These are phyloP conservation scores for Dryadula phaetusa DNA, from an alignment of 2,888 invertebrate genomes.

Conservation along the genomic window DNA sequence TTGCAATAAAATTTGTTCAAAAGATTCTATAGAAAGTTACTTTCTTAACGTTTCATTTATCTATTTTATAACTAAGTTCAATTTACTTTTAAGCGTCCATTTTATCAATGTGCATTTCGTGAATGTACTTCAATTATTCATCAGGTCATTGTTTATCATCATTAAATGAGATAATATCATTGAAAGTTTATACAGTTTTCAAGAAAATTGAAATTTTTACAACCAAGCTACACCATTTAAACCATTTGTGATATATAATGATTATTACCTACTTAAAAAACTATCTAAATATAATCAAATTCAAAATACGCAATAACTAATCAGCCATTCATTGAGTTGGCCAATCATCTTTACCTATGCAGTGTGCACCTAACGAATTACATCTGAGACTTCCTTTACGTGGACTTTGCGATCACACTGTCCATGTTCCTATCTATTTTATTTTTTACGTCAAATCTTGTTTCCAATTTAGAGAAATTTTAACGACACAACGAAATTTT, in stretches of 20 bases:
- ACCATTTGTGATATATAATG: too few relatives aligned
- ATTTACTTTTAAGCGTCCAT: background rate
- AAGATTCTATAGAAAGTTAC: background rate
- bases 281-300: too few relatives aligned
- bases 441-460: too few relatives aligned
- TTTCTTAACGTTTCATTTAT: constrained; percentile 4
- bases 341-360: background rate
- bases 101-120: background rate
- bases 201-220: too few relatives aligned
- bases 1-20: constrained; percentile 15
- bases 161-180: too few relatives aligned
- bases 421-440: background rate
- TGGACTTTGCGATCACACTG: background rate
- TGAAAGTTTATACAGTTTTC: too few relatives aligned
- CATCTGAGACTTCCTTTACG: background rate
- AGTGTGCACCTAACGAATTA: background rate
- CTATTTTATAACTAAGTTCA: background rate
- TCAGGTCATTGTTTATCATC: background rate
- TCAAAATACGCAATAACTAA: too few relatives aligned
- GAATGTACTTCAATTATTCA: background rate
- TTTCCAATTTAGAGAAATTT: too few relatives aligned
- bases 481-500: too few relatives aligned
- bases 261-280: too few relatives aligned
- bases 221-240: too few relatives aligned
- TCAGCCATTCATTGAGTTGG: background rate